These are phyloP conservation scores for Tragelaphus strepsiceros DNA, from an alignment of 2,113 vertebrate species.

Conservation along the genomic window DNA sequence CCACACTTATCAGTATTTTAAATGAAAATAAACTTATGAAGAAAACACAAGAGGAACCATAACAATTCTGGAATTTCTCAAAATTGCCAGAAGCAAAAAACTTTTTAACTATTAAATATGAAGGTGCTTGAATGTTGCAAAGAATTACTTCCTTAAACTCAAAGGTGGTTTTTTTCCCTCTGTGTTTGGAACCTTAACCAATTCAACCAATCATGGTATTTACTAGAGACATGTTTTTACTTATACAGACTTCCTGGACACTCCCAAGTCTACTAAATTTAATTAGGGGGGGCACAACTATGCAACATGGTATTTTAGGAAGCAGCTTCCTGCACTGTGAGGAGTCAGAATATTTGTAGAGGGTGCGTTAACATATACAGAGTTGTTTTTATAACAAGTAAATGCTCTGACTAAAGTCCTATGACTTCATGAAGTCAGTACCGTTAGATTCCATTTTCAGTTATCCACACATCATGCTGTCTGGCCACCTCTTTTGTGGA, in stretches of 20 bases:
- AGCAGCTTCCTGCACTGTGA: slow-evolving; percentile 37
- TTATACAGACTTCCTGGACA: slow-evolving; percentile 33
- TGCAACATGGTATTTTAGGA: slow-evolving; percentile 44
- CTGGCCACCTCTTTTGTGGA: background rate
- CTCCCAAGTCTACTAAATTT: slow-evolving; percentile 39
- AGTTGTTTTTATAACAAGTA: background rate
- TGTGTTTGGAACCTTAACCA: background rate
- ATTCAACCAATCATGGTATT: background rate
- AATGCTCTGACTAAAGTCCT: background rate
- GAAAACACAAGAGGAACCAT: background rate
- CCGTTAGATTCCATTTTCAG: background rate
- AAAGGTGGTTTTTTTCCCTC: background rate
- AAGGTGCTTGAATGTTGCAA: background rate
- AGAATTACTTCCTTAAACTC: background rate
- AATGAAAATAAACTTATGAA: slow-evolving; percentile 31
- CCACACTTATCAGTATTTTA: background rate
- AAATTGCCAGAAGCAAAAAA: background rate
- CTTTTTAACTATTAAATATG: slow-evolving; percentile 30
- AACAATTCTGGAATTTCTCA: background rate
- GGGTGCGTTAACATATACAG: background rate
- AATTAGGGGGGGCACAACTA: slow-evolving; percentile 32
- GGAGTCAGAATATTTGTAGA: slow-evolving; percentile 46
- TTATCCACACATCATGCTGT: background rate
- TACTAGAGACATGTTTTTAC: background rate
- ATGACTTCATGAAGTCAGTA: background rate